Conservation (phyloP, 2,888 invertebrate genomes). For the Belgica antarctica region DNA sequence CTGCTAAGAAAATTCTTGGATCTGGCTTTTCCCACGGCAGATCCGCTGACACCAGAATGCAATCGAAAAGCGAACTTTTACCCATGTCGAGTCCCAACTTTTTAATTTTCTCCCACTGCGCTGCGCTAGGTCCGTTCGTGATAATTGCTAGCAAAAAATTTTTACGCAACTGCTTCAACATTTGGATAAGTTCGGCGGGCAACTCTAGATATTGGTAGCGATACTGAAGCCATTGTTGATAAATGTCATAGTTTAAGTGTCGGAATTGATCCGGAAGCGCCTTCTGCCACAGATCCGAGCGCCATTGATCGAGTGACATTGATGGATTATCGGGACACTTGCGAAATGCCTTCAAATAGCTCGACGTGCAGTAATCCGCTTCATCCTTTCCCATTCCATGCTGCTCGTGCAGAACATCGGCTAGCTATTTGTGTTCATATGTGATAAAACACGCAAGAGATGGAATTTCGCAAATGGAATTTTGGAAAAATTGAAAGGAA, state of each 20-base stretch:
- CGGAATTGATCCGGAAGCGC: constrained; percentile 72
- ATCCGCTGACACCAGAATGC: constrained; percentile 78
- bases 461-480: background rate
- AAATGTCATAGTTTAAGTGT: constrained; percentile 71
- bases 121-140: constrained; percentile 81
- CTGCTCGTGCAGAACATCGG: constrained; percentile 57
- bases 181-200: constrained; percentile 65
- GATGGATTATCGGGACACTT: constrained; percentile 76
- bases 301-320: constrained; percentile 73
- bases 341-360: constrained; percentile 73
- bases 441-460: constrained; percentile 51
- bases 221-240: constrained; percentile 73
- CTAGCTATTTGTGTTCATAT: constrained; percentile 48
- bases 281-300: constrained; percentile 73
- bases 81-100: constrained; percentile 66
- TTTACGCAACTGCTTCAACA: constrained; percentile 68
- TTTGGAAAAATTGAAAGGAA: constrained; percentile 6
- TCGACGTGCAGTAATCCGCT: constrained; percentile 65
- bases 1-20: constrained; percentile 76
- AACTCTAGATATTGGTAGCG: constrained; percentile 74
- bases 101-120: constrained; percentile 85
- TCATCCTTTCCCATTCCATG: constrained; percentile 65
- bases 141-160: constrained; percentile 76
- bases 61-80: constrained; percentile 61
- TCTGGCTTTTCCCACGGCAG: constrained; percentile 84